phyloP scores from a whole-genome alignment of 2,888 invertebrate genomes.

The Sminthurinus aureus region DNA sequence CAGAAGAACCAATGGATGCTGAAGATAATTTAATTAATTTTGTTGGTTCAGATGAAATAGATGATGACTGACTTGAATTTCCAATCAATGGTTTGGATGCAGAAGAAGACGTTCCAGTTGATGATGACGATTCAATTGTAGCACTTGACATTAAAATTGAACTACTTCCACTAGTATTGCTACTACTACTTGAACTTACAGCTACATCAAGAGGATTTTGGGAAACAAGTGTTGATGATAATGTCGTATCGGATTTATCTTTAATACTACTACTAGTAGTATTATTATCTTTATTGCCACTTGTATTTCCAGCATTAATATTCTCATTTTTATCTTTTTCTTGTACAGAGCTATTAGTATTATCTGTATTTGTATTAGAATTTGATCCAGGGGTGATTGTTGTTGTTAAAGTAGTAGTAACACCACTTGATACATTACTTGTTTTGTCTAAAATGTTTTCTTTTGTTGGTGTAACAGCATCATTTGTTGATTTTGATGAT shows the following conservation, averaged over 20 bases:
- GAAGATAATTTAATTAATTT: slow-evolving; percentile 33
- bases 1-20: slow-evolving; percentile 23
- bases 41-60: not conserved
- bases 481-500: not conserved
- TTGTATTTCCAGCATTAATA: not conserved
- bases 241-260: not conserved
- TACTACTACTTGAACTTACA: not conserved
- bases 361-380: not conserved
- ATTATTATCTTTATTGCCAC: not conserved
- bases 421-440: too few relatives aligned
- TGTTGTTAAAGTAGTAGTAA: not conserved
- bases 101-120: not conserved
- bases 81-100: not conserved
- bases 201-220: not conserved
- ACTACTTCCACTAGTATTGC: not conserved
- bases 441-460: not conserved
- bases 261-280: not conserved
- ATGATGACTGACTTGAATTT: not conserved
- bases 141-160: slow-evolving; percentile 14
- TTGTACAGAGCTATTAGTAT: not conserved
- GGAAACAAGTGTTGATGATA: not conserved
- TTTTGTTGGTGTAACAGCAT: not conserved
- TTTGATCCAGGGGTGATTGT: not conserved
- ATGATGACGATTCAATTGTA: not conserved
- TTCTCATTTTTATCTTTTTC: not conserved